phyloP scores from a whole-genome alignment of 2,113 vertebrate species.

The Terrapene triunguis region DNA sequence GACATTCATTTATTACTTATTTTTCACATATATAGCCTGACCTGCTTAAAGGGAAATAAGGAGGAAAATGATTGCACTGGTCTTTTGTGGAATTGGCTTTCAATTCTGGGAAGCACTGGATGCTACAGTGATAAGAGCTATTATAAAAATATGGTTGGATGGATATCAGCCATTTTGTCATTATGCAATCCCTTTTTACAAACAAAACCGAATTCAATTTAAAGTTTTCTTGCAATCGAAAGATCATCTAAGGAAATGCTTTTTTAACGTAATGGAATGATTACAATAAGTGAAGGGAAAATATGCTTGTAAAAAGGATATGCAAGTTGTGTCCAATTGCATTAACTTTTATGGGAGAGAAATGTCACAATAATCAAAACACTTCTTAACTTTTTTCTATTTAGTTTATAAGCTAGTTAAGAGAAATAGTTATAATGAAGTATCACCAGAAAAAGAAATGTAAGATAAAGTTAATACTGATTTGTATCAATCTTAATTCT shows the following conservation, averaged over 20 bases:
- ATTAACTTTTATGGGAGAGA: neutral
- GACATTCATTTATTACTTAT: neutral
- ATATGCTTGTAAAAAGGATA: neutral
- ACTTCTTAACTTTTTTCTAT: neutral
- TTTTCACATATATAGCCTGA: conserved; percentile 5
- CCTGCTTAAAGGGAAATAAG: neutral
- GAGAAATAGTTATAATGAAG: neutral
- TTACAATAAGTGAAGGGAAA: neutral
- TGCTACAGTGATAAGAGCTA: neutral
- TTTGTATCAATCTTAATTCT: neutral
- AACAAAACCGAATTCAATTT: neutral
- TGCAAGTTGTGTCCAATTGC: neutral
- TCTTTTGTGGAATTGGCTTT: neutral
- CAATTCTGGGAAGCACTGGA: neutral
- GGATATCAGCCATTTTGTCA: neutral
- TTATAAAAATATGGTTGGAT: neutral
- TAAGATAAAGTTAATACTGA: neutral
- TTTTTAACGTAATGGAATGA: neutral
- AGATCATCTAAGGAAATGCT: neutral
- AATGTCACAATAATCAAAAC: neutral
- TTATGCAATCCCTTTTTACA: neutral
- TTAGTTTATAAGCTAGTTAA: neutral
- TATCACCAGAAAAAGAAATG: neutral
- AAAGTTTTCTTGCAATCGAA: neutral
- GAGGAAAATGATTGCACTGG: neutral